Evolutionary conservation across 53 echinoderm and acorn worm genomes (phyloP).

Genomic region (Stichopus horrens): DNA sequence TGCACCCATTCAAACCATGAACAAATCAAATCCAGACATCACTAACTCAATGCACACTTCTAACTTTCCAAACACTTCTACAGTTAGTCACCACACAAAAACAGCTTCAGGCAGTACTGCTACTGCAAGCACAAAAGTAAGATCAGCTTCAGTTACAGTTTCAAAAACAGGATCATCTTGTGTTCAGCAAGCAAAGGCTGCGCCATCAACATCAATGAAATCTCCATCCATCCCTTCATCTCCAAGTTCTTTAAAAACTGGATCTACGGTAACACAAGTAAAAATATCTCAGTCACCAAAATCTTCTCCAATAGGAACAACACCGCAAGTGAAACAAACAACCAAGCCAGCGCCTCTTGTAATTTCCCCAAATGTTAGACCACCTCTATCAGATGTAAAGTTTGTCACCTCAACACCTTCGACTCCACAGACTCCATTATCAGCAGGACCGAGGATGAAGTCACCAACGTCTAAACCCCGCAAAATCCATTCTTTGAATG

Average conservation of each 20-base stretch:
- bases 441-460: slow-evolving; percentile 61
- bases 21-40: not conserved
- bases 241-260: not conserved
- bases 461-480: slow-evolving; percentile 42
- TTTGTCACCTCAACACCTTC: slow-evolving; percentile 7
- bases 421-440: slow-evolving; percentile 43
- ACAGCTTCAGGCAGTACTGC: not conserved
- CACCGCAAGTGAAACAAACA: not conserved
- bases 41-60: not conserved
- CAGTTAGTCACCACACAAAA: slow-evolving; percentile 6
- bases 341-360: slow-evolving; percentile 8
- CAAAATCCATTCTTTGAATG: slow-evolving; percentile 55
- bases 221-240: slow-evolving; percentile 32
- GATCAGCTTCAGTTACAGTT: not conserved
- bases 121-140: not conserved
- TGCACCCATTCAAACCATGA: not conserved
- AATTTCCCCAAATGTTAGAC: slow-evolving; percentile 17
- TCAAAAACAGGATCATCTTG: slow-evolving; percentile 24
- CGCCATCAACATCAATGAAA: not conserved
- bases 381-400: not conserved
- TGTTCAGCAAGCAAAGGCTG: slow-evolving; percentile 3
- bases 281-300: slow-evolving; percentile 30
- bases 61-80: not conserved
- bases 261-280: not conserved
- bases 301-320: not conserved